Base-by-base conservation (phyloP, 2,797 vertebrate genomes). In the Sparidentex hasta region DNA sequence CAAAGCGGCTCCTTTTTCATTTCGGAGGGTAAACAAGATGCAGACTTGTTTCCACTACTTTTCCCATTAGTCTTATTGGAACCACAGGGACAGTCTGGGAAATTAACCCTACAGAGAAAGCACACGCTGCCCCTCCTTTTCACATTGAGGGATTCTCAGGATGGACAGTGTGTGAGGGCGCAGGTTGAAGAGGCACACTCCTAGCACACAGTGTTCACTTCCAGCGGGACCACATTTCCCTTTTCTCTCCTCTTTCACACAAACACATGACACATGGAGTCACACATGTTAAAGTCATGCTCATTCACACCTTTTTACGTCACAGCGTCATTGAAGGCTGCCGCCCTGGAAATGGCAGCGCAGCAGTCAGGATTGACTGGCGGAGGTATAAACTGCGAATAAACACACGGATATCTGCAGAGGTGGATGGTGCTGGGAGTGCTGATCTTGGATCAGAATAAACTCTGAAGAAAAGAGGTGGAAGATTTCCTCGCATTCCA, bases 1-100 rank as follows among this genome's bases (percentile, higher is more conserved):
- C 86, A 90, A 88, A 77, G 77, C 48, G n/a, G 27, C 86, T 85
- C 75, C 73, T 89, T 86, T 87, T 81, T 77, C 55, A 71, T 55
- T 81, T 68, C 4, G 2, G 70, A 9, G 46, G 29, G 78, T 86
- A 88, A 90, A 93, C 87, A 92, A 90, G 74, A 90, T 82, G 72
- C 80, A 85, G 81, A 84, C 73, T 82, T 61, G 66, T 85, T 73
- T 89, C 47, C 81, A 78, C 71, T 46, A 56, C 55, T 76, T 90
- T 83, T 62, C 63, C 44, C 25, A 44, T 50, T 54, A 38, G 27
- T 17, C 63, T 66, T 54, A 55, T 78, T 87, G 56, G 73, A 86
- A 71, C 66, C 48, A 73, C 6, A 1, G 8, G 18, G 47, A 33
- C 54, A 59, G 66, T 85, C 77, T 84, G 66, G 65, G 52, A 54